Evolutionary conservation across 92 coral and sea anemone species (phyloP).

Genomic region (Metridium senile): DNA sequence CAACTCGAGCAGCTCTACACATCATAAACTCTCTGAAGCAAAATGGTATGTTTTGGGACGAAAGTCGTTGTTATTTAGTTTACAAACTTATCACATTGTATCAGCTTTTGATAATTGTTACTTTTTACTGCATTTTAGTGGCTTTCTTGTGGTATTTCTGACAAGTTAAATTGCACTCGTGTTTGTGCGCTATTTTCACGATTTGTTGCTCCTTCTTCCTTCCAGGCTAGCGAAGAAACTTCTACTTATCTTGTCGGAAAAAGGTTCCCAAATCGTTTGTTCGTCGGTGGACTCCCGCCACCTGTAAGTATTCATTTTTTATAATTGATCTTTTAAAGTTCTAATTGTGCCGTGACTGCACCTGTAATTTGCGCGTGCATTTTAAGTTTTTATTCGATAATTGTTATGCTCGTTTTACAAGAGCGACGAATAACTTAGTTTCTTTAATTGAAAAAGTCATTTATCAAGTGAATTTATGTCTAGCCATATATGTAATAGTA

Average conservation of each 20-base stretch:
- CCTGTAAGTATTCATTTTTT: constrained; percentile 54
- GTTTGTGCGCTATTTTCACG: background rate
- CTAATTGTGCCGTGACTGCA: background rate
- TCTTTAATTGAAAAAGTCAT: no score
- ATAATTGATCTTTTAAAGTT: background rate
- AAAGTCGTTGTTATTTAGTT: background rate
- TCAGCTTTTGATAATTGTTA: background rate
- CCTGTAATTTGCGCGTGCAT: background rate
- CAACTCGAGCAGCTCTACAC: constrained; percentile 1
- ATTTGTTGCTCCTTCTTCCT: constrained; percentile 1
- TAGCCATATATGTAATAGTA: no score
- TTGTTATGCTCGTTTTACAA: no score
- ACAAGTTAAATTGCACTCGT: background rate
- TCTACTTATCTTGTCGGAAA: constrained; percentile 78
- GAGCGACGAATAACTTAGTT: no score
- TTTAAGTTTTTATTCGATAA: background rate
- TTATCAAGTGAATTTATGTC: no score
- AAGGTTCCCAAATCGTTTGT: constrained; percentile 77
- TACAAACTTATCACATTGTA: background rate
- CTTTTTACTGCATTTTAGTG: background rate
- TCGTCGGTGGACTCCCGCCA: constrained; percentile 91
- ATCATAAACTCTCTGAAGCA: background rate
- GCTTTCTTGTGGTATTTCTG: background rate
- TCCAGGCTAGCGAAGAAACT: constrained; percentile 44
- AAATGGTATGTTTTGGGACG: constrained; percentile 12